Evolutionary conservation across 2,113 vertebrate genomes (phyloP), one percentile per base, ranked within the genome.

Genomic region (Anoura caudifer): DNA sequence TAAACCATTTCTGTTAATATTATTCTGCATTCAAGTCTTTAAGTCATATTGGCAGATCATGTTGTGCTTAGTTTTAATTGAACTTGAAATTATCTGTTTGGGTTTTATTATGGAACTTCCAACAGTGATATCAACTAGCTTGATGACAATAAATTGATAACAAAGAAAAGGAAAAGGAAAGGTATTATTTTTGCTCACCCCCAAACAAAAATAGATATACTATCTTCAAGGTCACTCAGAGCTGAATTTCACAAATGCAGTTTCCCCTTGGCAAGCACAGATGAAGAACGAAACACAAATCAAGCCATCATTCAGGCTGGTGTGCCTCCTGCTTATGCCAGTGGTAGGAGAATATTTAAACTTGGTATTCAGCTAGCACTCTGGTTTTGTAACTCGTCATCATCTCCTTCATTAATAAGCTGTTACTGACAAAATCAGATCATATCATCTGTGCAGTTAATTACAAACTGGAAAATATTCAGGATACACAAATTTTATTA

Each of bases 351-450:
- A 90, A 98, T 95, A 98, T 94, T 97, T 98, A 97, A 90, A 76
- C 75, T 87, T 50, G 26, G 61, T 77, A 75, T 93, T 92, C 94
- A 91, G 97, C 96, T 96, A 97, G 96, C 92, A 91, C 92, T 90
- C 94, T 95, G 96, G 95, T 92, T 98, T 89, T 96, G 86, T 98
- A 93, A 96, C 96, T 85, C 97, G 97, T 95, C 94, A 95, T 97
- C 97, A 95, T 89, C 91, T 87, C 97, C 96, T 93, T 98, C 98
- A 98, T 98, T 98, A 98, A 99, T 98, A 98, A 98, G 98, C 97
- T 98, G 98, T 98, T 98, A 98, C 92, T 98, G 92, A 98, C 98
- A 97, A 97, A 98, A 98, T 97, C 98, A 96, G 98, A 98, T 98
- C 96, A 96, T 98, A 98, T 96, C 96, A 97, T 95, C 96, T 95